phyloP scores from a whole-genome alignment of 2,888 invertebrate genomes.

The Diarsia brunnea region DNA sequence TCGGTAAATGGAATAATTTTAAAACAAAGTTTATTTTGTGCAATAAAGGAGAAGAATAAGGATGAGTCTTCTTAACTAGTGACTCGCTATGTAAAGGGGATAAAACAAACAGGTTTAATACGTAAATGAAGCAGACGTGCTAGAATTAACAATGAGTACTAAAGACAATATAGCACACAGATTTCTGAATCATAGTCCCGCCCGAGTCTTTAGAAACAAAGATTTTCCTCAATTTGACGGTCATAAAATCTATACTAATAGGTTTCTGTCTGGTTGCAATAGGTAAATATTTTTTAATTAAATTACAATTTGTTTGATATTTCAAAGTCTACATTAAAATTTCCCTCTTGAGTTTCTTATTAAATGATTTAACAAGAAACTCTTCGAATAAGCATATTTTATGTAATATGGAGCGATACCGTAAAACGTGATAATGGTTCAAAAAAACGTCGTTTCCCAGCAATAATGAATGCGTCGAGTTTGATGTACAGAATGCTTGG shows the following conservation, averaged over 20 bases:
- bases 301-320: too few relatives aligned
- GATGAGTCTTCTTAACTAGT: not conserved
- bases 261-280: not conserved
- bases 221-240: conserved; percentile 22
- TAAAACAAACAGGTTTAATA: not conserved
- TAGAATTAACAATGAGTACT: conserved; percentile 4
- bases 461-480: not conserved
- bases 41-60: too few relatives aligned
- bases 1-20: too few relatives aligned
- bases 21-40: too few relatives aligned
- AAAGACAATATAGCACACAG: not conserved
- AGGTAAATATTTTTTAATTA: not conserved
- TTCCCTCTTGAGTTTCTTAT: too few relatives aligned
- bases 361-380: too few relatives aligned
- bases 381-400: too few relatives aligned
- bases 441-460: too few relatives aligned
- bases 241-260: not conserved
- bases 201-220: conserved; percentile 1
- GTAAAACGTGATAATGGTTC: too few relatives aligned
- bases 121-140: not conserved
- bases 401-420: too few relatives aligned
- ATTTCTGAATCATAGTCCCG: conserved; percentile 29
- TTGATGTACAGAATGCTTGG: not conserved
- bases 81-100: not conserved
- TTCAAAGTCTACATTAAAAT: too few relatives aligned